Conservation (phyloP, 2,113 vertebrate genomes). For the Gavialis gangeticus region DNA sequence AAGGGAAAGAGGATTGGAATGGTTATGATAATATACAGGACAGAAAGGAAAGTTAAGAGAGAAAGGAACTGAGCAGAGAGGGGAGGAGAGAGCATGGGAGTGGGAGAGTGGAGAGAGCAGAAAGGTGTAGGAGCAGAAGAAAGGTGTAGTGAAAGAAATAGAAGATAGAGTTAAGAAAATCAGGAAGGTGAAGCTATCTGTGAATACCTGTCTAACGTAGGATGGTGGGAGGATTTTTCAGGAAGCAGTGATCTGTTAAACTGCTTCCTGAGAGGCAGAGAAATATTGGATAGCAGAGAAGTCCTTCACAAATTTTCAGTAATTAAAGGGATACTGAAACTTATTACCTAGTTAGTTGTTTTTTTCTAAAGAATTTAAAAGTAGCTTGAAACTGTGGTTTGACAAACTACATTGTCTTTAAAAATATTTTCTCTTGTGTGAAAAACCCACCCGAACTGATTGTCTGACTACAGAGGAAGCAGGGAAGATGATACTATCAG, state of each 20-base stretch:
- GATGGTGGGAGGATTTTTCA: not conserved
- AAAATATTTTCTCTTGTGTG: too few species aligned
- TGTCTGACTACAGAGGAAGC: too few species aligned
- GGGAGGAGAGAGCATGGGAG: not conserved
- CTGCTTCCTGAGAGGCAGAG: not conserved
- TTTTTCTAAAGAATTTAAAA: too few species aligned
- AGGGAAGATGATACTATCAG: too few species aligned
- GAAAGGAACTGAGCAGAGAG: not conserved
- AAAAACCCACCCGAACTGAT: too few species aligned
- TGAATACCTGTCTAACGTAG: not conserved
- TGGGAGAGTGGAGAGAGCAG: not conserved
- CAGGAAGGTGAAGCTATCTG: not conserved
- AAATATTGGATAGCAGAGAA: not conserved
- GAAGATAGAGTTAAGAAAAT: not conserved
- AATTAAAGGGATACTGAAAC: not conserved
- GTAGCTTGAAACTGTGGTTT: too few species aligned
- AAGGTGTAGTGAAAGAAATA: not conserved
- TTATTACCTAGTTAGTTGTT: not conserved
- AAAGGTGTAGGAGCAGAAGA: not conserved
- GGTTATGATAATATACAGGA: not conserved
- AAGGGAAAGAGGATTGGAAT: not conserved
- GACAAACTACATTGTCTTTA: too few species aligned
- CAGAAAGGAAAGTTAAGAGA: not conserved
- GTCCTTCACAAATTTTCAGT: not conserved
- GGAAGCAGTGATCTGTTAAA: not conserved